Percentiles rank a stretch among this genome's conserved stretches.
Evolutionary conservation across 2,113 vertebrate genomes (phyloP).

Genomic region (Athene noctua): DNA sequence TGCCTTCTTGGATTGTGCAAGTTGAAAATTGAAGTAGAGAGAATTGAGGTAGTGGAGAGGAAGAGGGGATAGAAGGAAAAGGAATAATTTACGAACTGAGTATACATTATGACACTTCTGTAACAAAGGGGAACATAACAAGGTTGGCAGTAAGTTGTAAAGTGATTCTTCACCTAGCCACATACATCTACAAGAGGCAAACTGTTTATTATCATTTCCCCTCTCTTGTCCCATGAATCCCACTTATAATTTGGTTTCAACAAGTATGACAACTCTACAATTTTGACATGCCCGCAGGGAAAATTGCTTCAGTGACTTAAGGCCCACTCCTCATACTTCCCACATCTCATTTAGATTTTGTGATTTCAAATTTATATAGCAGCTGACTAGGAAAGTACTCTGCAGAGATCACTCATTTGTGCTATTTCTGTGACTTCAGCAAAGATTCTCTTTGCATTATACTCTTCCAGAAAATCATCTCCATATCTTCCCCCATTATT

Average conservation of each 20-base stretch:
- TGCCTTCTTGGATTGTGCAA: neutral
- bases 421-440: neutral
- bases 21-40: neutral
- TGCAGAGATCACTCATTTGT: neutral
- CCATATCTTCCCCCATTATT: neutral
- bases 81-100: neutral
- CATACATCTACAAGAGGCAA: neutral
- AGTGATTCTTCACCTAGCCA: neutral
- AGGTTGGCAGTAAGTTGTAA: neutral
- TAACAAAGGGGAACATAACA: neutral
- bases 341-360: neutral
- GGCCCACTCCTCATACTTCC: neutral
- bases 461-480: neutral
- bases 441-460: neutral
- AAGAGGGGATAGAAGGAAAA: neutral
- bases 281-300: neutral
- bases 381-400: neutral
- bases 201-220: neutral
- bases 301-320: neutral
- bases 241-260: neutral
- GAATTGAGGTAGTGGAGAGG: neutral
- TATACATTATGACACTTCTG: neutral
- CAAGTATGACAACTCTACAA: neutral
- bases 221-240: neutral
- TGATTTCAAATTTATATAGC: neutral